Conservation (phyloP, 2,113 vertebrate species). For the Hippocampus zosterae region DNA sequence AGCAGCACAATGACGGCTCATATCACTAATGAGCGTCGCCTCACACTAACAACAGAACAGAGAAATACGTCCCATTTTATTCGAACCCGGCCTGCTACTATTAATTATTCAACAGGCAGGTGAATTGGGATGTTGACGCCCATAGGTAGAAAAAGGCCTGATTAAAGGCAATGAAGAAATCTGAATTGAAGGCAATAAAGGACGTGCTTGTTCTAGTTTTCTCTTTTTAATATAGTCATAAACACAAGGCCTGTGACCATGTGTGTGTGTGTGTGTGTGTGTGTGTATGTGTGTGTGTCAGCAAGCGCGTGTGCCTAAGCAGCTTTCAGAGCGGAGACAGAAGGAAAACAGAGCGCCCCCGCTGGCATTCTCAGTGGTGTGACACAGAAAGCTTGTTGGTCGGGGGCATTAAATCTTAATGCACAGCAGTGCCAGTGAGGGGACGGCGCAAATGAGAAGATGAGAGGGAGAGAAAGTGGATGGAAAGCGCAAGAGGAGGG, state of each 20-base stretch:
- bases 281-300: constrained; percentile 15
- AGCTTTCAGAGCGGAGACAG: constrained; percentile 51
- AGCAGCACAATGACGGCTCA: constrained; percentile 30
- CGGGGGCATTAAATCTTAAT: constrained; percentile 65
- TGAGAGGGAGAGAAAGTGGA: constrained; percentile 40
- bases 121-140: constrained; percentile 54
- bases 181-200: constrained; percentile 14
- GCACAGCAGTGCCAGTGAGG: constrained; percentile 34
- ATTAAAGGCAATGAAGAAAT: constrained; percentile 40
- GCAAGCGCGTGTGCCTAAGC: constrained; percentile 34
- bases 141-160: constrained; percentile 36
- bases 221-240: background rate
- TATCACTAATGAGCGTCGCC: constrained; percentile 36
- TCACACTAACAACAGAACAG: constrained; percentile 33
- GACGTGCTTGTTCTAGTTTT: background rate
- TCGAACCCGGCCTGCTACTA: constrained; percentile 60
- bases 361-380: constrained; percentile 61
- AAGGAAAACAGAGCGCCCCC: constrained; percentile 49
- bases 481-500: constrained; percentile 16
- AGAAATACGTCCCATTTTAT: constrained; percentile 63
- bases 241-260: background rate
- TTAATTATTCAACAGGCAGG: constrained; percentile 71
- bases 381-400: constrained; percentile 65
- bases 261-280: background rate
- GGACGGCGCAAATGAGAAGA: constrained; percentile 38